Evolutionary conservation across 2,888 invertebrate genomes (phyloP), one percentile per base, ranked within the genome.

Genomic region (Coleophora flavipennella): DNA sequence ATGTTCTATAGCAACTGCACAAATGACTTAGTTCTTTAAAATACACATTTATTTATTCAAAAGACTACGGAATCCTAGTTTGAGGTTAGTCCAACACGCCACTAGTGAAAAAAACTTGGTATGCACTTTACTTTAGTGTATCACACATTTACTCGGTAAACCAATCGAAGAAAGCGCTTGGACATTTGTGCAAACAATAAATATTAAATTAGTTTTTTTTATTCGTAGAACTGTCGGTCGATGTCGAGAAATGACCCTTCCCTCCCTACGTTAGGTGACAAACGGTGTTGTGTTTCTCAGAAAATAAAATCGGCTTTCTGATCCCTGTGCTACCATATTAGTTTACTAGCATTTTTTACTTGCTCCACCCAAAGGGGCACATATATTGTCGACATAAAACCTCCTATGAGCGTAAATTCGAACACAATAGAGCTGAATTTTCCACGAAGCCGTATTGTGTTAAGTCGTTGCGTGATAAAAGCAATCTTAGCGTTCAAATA

Each of bases 401-500:
- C 43, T 39, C 58, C 59, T 62, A 51, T 68, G 51, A 57, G 47
- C 67, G 65, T 51, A 71, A 64, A 59, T 45, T 1, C 28, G 40
- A 55, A 48, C 25, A 43, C 20, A 48, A 57, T 65, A 75, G 50
- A 58, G 70, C 56, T 51, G 55, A 68, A 63, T 67, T 69, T 75
- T 53, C 64, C 56, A 56, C 53, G 58, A 44, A 45, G 44, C 45
- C 47, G 50, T 58, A 53, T 41, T 40, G 59, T 53, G 57, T 58
- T 64, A 52, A 49, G 58, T 47, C 67, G 53, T 67, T 67, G 62
- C 57, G 62, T 67, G 67, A 62, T 67, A 64, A 60, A 72, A 61
- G 59, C 71, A 76, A 75, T 74, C 66, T 69, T 59, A 55, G 57
- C 63, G 76, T 75, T 74, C 74, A 77, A 81, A 83, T 81, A 80